These are phyloP conservation scores for Diceros bicornis DNA, from an alignment of 2,797 vertebrate genomes.

Conservation along the genomic window DNA sequence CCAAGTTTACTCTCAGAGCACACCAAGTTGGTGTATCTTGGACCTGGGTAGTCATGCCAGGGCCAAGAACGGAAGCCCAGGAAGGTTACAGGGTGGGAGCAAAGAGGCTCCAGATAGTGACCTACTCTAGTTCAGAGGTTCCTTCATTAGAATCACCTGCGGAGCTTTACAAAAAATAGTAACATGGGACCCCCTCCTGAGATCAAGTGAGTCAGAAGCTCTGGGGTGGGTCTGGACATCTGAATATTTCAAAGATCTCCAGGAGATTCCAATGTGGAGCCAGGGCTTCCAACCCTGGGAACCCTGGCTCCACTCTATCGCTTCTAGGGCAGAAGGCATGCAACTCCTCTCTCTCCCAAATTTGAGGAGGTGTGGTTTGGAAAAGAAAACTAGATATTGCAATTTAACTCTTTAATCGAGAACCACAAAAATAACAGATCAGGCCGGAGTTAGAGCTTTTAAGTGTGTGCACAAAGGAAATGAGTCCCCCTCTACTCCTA, in stretches of 20 bases:
- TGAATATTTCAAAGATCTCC: slow-evolving; percentile 34
- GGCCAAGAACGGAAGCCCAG: neutral
- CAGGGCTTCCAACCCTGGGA: neutral
- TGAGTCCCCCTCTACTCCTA: neutral
- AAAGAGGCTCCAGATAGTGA: neutral
- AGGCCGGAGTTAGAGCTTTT: neutral
- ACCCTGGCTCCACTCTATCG: neutral
- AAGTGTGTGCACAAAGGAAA: neutral
- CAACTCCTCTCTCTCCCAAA: neutral
- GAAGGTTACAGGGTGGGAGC: neutral
- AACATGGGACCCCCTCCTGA: neutral
- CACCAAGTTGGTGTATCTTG: neutral
- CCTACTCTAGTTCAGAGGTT: neutral
- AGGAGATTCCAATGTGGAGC: neutral
- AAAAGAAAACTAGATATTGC: neutral
- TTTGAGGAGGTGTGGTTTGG: neutral
- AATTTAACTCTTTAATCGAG: neutral
- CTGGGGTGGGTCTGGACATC: neutral
- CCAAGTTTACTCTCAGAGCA: neutral
- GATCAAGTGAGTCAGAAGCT: neutral
- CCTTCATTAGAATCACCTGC: neutral
- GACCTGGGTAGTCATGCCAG: neutral
- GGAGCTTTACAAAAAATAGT: slow-evolving; percentile 26
- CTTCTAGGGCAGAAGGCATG: slow-evolving; percentile 33
- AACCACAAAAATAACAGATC: slow-evolving; percentile 26